Evolutionary conservation across 2,797 vertebrate species (phyloP).

Genomic region (Hippoglossus hippoglossus): DNA sequence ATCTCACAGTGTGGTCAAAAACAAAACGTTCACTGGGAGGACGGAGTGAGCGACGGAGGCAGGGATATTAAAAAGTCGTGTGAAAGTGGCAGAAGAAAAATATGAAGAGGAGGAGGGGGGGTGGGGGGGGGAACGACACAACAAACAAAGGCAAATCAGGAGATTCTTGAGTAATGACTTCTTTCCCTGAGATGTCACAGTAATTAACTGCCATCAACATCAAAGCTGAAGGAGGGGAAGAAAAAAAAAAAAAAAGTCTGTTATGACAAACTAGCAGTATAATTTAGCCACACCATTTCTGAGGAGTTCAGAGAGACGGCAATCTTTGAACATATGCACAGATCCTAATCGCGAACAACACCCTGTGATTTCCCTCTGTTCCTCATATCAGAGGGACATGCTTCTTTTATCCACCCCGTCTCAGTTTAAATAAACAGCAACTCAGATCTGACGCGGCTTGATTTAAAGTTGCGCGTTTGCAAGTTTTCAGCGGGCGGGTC

Average conservation of each 20-base stretch:
- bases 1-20: slow-evolving; percentile 55
- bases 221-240: slow-evolving; percentile 55
- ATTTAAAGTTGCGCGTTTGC: not conserved
- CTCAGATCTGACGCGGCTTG: not conserved
- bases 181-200: slow-evolving; percentile 55
- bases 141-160: slow-evolving; percentile 55
- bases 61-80: not conserved
- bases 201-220: slow-evolving; percentile 77
- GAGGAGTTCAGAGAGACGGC: slow-evolving; percentile 61
- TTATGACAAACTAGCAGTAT: slow-evolving; percentile 56
- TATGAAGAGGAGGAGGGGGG: not conserved
- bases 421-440: slow-evolving; percentile 23
- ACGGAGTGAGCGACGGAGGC: slow-evolving; percentile 9
- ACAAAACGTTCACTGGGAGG: slow-evolving; percentile 36
- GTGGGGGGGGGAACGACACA: not conserved
- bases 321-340: slow-evolving; percentile 61
- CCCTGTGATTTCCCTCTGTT: slow-evolving; percentile 26
- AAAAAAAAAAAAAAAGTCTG: slow-evolving; percentile 13
- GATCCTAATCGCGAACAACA: slow-evolving; percentile 67
- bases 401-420: not conserved
- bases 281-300: slow-evolving; percentile 49
- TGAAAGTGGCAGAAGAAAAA: slow-evolving; percentile 5
- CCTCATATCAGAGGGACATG: slow-evolving; percentile 29
- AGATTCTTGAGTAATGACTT: slow-evolving; percentile 46
- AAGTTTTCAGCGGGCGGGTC: too few species aligned